Evolutionary conservation across 2,797 vertebrate genomes (phyloP).

Genomic region (Rhynchonycteris naso): DNA sequence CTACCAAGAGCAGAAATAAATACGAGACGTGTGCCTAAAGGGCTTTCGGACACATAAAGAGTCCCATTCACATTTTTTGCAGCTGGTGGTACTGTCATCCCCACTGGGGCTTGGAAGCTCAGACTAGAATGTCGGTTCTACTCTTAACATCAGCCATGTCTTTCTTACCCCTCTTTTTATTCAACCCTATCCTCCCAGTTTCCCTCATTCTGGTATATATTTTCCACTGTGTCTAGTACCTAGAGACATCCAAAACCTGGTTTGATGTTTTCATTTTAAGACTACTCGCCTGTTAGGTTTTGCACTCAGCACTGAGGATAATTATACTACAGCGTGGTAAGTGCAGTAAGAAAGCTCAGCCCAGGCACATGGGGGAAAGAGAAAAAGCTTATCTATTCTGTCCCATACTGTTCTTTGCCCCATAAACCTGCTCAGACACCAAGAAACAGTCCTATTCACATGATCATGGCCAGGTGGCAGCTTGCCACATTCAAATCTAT

Average conservation of each 20-base stretch:
- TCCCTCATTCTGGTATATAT: background rate
- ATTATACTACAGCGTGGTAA: background rate
- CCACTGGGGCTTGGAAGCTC: background rate
- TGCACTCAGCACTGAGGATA: background rate
- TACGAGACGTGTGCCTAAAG: no score
- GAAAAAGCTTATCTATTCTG: background rate
- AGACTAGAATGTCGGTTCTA: background rate
- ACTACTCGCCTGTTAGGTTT: background rate
- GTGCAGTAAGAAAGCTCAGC: background rate
- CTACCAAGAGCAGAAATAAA: background rate
- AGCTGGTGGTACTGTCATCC: background rate
- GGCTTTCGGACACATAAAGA: no score
- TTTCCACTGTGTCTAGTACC: background rate
- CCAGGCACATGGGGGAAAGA: background rate
- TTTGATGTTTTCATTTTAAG: background rate
- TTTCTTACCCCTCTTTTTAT: background rate
- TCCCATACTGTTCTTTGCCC: background rate
- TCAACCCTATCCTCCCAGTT: background rate
- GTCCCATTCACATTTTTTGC: rapidly evolving
- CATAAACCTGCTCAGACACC: background rate
- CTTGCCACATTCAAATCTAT: background rate
- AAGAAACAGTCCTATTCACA: background rate
- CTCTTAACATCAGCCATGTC: background rate
- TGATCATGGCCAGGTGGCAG: background rate
- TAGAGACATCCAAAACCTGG: background rate